Evolutionary conservation across 2,888 invertebrate genomes (phyloP), one percentile per base, ranked within the genome.

Genomic region (Acleris holmiana): DNA sequence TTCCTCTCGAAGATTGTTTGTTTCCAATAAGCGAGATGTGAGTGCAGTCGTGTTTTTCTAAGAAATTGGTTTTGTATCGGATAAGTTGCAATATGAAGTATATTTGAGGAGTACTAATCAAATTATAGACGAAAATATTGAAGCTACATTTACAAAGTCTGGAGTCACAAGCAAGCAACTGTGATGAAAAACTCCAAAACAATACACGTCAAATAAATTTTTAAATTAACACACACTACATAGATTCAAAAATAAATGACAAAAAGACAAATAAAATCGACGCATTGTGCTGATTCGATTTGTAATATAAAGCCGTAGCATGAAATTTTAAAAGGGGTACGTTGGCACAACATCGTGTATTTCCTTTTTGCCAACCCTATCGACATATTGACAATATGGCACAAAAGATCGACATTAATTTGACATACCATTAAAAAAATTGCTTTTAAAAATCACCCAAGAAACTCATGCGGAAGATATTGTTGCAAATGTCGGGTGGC

Each of bases 361-460:
- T 76, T 77, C 77, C 78, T 76, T 74, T 76, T 74, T 75, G 74
- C 70, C 75, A 76, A 86, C 88, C 87, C 89, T 85, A 90, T 91
- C 87, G 91, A 88, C 89, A 89, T 86, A 89, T 89, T 90, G 89
- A 82, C 88, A 81, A 90, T 90, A 85, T 72, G 73, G 67, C 75
- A 91, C 87, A 90, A 91, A 85, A 76, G 87, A 82, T 83, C 82
- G 86, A 91, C 88, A 87, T 88, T 90, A 91, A 91, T 90, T 89
- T 89, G 91, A 91, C 91, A 83, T 89, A 86, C 86, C 88, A 90
- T 91, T 91, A 90, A 89, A 88, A 88, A 86, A 88, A 89, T 91
- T 86, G 83, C 89, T 86, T 86, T 83, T 82, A 84, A 85, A 86
- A 86, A 86, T 86, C 83, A 81, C 77, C 78, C 77, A 77, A 76